A percentile compares a stretch with the other conserved stretches of the same genome.
These are phyloP conservation scores for Oryzias curvinotus DNA, from an alignment of 2,113 vertebrate species.

Conservation along the genomic window DNA sequence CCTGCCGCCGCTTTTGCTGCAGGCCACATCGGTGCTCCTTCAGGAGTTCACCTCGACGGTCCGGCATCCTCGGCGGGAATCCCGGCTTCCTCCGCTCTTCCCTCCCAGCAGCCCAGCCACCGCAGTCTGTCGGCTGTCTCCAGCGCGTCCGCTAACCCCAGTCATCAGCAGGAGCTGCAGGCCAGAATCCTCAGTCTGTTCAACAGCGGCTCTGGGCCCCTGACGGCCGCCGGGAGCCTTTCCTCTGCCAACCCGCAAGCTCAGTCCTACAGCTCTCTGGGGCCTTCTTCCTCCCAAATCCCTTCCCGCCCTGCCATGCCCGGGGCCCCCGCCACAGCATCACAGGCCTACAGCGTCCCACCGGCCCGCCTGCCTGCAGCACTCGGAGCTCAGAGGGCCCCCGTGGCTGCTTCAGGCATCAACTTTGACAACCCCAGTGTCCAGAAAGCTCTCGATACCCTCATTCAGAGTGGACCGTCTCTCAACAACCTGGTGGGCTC, in stretches of 20 bases:
- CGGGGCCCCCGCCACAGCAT: conserved; percentile 62
- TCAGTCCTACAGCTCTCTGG: conserved; percentile 77
- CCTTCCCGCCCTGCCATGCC: conserved; percentile 63
- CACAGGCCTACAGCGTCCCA: conserved; percentile 66
- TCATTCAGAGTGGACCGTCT: conserved; percentile 94
- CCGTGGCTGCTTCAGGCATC: conserved; percentile 81
- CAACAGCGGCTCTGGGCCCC: conserved; percentile 79
- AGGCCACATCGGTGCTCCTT: conserved; percentile 42
- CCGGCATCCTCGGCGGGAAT: conserved; percentile 13
- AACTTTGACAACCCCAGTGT: conserved; percentile 98
- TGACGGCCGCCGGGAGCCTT: background rate
- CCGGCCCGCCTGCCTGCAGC: conserved; percentile 74
- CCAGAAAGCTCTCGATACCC: conserved; percentile 96
- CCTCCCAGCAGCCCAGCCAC: conserved; percentile 35
- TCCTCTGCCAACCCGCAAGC: conserved; percentile 39
- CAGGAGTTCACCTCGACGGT: conserved; percentile 15
- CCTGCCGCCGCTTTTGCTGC: background rate
- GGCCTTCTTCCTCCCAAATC: conserved; percentile 64
- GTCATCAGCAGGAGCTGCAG: conserved; percentile 92
- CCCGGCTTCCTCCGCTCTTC: conserved; percentile 27
- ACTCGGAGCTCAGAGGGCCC: conserved; percentile 72
- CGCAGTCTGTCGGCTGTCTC: conserved; percentile 41
- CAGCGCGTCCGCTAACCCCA: conserved; percentile 67
- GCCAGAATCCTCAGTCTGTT: conserved; percentile 98
- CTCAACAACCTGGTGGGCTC: conserved; percentile 88